Evolutionary conservation across 2,888 invertebrate species (phyloP), one percentile per base, ranked within the genome.

Genomic region (Eubasilissa splendida): DNA sequence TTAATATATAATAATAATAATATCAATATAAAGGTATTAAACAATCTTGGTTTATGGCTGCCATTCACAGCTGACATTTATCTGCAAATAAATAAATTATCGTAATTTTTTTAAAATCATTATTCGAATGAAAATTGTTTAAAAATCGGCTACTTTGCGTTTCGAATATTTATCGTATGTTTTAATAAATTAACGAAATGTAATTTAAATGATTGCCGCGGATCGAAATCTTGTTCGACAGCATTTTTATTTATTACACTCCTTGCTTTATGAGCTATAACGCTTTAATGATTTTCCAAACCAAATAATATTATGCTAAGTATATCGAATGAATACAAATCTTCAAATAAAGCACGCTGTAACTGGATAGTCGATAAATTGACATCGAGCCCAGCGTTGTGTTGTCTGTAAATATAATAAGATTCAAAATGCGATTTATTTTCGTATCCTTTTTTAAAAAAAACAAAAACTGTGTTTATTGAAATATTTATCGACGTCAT

Each of bases 341-440:
- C 71, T 71, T 33, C 4, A 22, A 22, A 33, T 33, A 54, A 53
- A 53, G 33, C 54, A 14, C 22, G 4, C 14, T 50, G 68, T 50
- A 68, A 68, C 68, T 9, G 68, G 50, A 68, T 68, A 68, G n/a
- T 50, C 68, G 9, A 68, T 68, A 68, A 68, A 68, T 52, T 42
- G 50, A n/a, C 68, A 14, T 68, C 0, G 14, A 63, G 58, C 11
- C 58, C 4, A n/a, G 11, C n/a, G 58, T n/a, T n/a, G 0, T 8
- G 58, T 58, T 58, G 58, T 58, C 42, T 42, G 42, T 42, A 42
- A 42, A 42, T 42, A 42, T 42, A 42, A 42, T 42, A 42, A 42
- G 42, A 5, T 42, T 42, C 42, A 4, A n/a, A n/a, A 42, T 42
- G 42, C 42, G 42, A 42, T 42, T 1, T 42, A 42, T 42, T 42